Evolutionary conservation across 2,113 vertebrate species (phyloP).

Genomic region (Platycercus adscitus): DNA sequence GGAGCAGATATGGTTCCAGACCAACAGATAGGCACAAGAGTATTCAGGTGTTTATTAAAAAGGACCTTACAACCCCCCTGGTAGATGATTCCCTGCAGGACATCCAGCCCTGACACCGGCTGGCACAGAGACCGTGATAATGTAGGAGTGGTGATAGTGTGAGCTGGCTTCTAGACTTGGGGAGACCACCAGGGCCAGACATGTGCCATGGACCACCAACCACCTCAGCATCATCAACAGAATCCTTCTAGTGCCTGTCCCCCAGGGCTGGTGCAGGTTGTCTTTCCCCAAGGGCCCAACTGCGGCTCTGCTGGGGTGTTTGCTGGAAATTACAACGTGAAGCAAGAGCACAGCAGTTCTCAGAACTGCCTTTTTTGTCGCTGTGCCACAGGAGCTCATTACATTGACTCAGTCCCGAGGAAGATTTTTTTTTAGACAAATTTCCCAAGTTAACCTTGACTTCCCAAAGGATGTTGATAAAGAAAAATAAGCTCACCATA

Average conservation of each 20-base stretch:
- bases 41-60: not conserved
- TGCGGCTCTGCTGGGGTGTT: not conserved
- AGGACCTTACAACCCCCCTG: not conserved
- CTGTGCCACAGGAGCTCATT: not conserved
- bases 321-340: rapidly evolving
- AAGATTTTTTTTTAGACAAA: not conserved
- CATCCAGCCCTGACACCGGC: not conserved
- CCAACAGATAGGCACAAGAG: not conserved
- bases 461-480: not conserved
- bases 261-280: not conserved
- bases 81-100: not conserved
- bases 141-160: not conserved
- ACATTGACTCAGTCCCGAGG: not conserved
- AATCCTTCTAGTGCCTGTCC: not conserved
- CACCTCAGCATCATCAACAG: not conserved
- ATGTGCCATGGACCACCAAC: not conserved
- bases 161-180: not conserved
- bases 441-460: not conserved
- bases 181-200: not conserved
- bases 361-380: not conserved
- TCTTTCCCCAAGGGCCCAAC: rapidly evolving
- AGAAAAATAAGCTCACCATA: not conserved
- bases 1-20: not conserved
- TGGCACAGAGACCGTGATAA: not conserved
- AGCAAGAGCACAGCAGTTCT: not conserved